A percentile compares a stretch with the other conserved stretches of the same genome.
phyloP scores from a whole-genome alignment of 2,797 vertebrate genomes.

The Calcarius lapponicus region DNA sequence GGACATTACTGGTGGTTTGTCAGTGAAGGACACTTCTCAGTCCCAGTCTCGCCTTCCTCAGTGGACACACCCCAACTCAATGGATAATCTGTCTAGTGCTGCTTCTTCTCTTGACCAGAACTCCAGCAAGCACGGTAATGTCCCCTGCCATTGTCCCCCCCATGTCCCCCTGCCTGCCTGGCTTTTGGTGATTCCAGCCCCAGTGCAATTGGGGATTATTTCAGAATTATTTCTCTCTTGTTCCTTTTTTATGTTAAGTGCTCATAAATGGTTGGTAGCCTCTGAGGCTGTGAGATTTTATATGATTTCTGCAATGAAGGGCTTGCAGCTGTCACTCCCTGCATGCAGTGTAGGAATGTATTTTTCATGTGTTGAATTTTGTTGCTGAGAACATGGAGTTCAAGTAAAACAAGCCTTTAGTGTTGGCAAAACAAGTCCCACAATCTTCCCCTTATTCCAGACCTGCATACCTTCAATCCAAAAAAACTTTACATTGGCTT shows the following conservation, averaged over 20 bases:
- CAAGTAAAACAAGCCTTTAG: not conserved
- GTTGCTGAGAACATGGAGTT: not conserved
- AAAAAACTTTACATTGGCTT: not conserved
- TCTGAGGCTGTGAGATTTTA: not conserved
- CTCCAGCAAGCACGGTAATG: constrained; percentile 93
- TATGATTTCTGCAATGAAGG: not conserved
- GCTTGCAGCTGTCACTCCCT: not conserved
- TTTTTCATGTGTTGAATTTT: not conserved
- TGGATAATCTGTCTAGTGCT: constrained; percentile 91
- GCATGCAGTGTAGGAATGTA: not conserved
- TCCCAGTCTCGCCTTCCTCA: constrained; percentile 98
- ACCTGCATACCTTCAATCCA: not conserved
- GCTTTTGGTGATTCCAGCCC: not conserved
- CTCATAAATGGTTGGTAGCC: not conserved
- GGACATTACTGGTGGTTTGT: constrained; percentile 89
- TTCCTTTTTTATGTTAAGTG: not conserved
- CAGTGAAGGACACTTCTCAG: constrained; percentile 94
- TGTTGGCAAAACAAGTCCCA: not conserved
- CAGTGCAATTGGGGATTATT: not conserved
- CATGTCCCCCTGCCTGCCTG: not conserved
- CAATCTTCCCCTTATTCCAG: not conserved
- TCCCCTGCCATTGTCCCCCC: rapidly evolving
- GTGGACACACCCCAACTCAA: constrained; percentile 97
- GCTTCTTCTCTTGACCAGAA: constrained; percentile 92
- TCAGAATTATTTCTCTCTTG: not conserved